Base-by-base conservation (phyloP, 2,797 vertebrate genomes). In the Danio jaintianensis region DNA sequence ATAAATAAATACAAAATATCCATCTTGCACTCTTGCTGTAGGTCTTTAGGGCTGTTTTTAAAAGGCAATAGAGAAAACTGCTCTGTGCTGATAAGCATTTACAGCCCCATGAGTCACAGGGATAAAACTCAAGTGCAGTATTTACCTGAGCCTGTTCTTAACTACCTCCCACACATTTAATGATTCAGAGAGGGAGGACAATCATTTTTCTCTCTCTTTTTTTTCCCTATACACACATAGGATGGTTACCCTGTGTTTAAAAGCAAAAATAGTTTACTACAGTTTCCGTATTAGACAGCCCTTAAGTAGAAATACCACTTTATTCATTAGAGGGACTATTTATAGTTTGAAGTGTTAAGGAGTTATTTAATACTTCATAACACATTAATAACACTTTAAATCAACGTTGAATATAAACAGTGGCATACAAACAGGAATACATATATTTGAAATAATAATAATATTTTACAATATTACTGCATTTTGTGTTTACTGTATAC, bases 101-200 rank as follows among this genome's bases (percentile, higher is more conserved):
- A 91, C 85, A 91, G 88, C 85, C 80, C 69, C 55, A 81, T 87
- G 90, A 93, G 85, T 92, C 90, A 91, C 78, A 83, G 84, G 85
- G 75, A 89, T 86, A 87, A 90, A 89, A 89, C 82, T 89, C 85
- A 77, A 89, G 75, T 53, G 22, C 72, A 89, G 85, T 86, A 91
- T 93, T 93, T 93, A 94, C 91, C 91, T 93, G 88, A 89, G 88
- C 87, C 85, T 77, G 63, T 52, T 59, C 64, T 88, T 86, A 81
- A 87, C 90, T 88, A 88, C 91, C 89, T 88, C 86, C 89, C 63
- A 91, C 88, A 80, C 83, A 78, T 92, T 91, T 89, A 92, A 92
- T 91, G 86, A 89, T 88, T 90, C 88, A 86, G 77, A 90, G 85
- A 86, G 90, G 87, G 80, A 85, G 85, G 83, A 80, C 87, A 71